Evolutionary conservation across 2,113 vertebrate species (phyloP), one percentile per base, ranked within the genome.

Genomic region (Pteruthius melanotis): DNA sequence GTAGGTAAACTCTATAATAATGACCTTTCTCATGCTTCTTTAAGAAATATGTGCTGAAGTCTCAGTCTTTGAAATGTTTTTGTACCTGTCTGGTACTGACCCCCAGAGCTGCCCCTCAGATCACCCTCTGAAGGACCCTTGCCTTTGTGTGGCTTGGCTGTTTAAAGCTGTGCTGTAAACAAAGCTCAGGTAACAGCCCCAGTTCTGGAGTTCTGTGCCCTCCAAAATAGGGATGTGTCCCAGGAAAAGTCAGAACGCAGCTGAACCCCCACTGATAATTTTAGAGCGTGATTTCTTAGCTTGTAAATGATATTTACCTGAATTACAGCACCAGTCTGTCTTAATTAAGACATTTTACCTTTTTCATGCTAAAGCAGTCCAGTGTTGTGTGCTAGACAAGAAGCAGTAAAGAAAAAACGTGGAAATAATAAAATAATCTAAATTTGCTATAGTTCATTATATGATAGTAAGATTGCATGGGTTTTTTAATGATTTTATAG

Each of bases 91-190:
- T 33, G 16, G 26, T 39, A 35, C 23, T 69, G 74, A 30, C 11
- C n/a, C 54, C 6, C 22, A 13, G 30, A 61, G 30, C 24, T 6
- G 28, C 26, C 33, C 31, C 60, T 69, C 2, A 5, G 12, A 11
- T 56, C 14, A 16, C 15, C 22, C 15, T 52, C 42, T 19, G 53
- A 21, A 42, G 5, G 49, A 68, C 60, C 37, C 2, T 49, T 68
- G 45, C 45, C 45, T 45, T 77, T 2, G 0, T 45, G 49, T 16
- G 59, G 11, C 3, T 1, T 3, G 21, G 17, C 33, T 79, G 3
- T 53, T 85, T 57, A 31, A 49, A 91, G 30, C 69, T 71, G 27
- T 30, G 49, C 69, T 54, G 33, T 15, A 56, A 72, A 9, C 44
- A 52, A 85, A 61, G 63, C 45, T 69, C 83, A 77, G 81, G 53